Percentiles rank a stretch among this genome's conserved stretches.
Conservation (phyloP, 2,113 vertebrate genomes). For the Dolichallabes microphthalmus region DNA sequence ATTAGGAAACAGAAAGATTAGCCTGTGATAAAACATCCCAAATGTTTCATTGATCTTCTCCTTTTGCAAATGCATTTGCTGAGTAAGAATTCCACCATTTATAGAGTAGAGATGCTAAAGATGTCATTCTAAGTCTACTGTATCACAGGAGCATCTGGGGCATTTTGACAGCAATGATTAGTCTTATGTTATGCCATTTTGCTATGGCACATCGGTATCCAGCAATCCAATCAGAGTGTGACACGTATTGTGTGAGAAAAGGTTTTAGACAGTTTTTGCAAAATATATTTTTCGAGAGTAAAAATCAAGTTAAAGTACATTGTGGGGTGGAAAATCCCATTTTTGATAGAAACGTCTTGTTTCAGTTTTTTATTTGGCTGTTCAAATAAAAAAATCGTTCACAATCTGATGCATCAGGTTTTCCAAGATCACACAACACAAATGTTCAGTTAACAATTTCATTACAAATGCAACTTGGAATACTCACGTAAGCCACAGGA, state of each 20-base stretch:
- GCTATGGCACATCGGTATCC: neutral
- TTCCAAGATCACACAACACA: no score
- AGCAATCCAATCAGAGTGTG: neutral
- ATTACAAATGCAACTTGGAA: neutral
- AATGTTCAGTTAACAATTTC: neutral
- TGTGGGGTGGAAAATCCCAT: neutral
- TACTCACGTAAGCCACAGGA: conserved; percentile 85
- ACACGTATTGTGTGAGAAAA: neutral
- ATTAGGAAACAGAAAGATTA: conserved; percentile 9
- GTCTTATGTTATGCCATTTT: neutral
- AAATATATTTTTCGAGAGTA: neutral
- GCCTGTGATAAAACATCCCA: neutral
- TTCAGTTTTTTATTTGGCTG: neutral
- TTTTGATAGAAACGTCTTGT: neutral
- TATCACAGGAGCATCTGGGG: neutral
- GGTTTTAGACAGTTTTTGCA: neutral
- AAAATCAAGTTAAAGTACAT: neutral
- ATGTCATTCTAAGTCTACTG: neutral
- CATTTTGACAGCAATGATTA: neutral
- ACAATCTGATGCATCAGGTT: neutral
- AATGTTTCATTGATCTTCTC: neutral
- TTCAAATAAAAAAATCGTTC: neutral
- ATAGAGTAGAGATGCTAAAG: neutral
- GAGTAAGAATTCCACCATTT: neutral
- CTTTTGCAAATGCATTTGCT: neutral